Evolutionary conservation across 2,888 invertebrate genomes (phyloP).

Genomic region (Catocala nupta): DNA sequence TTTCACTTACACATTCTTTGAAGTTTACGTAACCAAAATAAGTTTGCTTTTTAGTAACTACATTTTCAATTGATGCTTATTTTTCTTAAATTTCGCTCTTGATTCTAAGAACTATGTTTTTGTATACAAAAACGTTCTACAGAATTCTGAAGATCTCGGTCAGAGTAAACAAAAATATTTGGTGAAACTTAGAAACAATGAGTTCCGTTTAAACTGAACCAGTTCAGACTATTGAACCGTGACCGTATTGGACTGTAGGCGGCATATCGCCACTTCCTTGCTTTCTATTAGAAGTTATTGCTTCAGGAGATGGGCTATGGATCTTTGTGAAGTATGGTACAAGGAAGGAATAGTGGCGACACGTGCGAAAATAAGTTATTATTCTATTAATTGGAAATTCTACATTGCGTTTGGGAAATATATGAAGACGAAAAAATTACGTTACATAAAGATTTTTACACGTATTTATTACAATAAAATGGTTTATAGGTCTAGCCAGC

Average conservation of each 20-base stretch:
- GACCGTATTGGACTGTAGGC: slow-evolving; percentile 58
- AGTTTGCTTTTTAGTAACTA: neutral
- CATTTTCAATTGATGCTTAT: neutral
- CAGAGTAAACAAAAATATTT: slow-evolving; percentile 51
- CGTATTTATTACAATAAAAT: too few species aligned
- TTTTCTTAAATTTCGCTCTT: neutral
- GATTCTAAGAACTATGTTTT: slow-evolving; percentile 11
- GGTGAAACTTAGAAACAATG: slow-evolving; percentile 55
- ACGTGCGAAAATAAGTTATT: neutral
- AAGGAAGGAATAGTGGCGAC: slow-evolving; percentile 47
- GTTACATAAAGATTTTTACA: too few species aligned
- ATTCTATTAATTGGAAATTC: too few species aligned
- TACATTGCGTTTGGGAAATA: too few species aligned
- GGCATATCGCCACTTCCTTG: slow-evolving; percentile 61
- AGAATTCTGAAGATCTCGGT: slow-evolving; percentile 33
- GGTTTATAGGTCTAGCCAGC: too few species aligned
- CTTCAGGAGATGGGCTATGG: slow-evolving; percentile 57
- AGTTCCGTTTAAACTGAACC: slow-evolving; percentile 61
- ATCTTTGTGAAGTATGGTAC: slow-evolving; percentile 50
- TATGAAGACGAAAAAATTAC: too few species aligned
- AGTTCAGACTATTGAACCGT: slow-evolving; percentile 71
- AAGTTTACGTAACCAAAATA: neutral
- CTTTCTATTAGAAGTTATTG: slow-evolving; percentile 72
- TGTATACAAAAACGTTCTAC: slow-evolving; percentile 26
- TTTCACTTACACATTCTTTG: neutral